A percentile compares a stretch with the other conserved stretches of the same genome.
Conservation (phyloP, 2,888 invertebrate genomes). For the Smittia sp. region DNA sequence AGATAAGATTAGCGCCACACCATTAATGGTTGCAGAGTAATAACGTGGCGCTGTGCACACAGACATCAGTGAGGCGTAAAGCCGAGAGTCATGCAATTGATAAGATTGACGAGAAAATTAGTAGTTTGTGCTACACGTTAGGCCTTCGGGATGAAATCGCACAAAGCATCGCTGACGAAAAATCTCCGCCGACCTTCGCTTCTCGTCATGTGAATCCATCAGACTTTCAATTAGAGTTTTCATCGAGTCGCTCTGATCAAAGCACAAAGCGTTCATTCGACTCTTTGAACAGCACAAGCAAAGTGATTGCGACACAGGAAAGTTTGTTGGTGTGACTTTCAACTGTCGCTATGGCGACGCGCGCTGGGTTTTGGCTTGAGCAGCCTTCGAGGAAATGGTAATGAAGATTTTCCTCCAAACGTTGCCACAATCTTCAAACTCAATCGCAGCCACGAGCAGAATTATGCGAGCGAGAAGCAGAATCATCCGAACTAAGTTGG, state of each 20-base stretch:
- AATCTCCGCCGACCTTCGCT: not conserved
- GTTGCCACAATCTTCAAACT: too few relatives aligned
- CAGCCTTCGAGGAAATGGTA: too few relatives aligned
- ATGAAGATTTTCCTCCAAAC: too few relatives aligned
- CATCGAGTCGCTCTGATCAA: too few relatives aligned
- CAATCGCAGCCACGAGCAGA: too few relatives aligned
- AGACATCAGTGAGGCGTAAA: constrained; percentile 11
- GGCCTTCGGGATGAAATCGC: not conserved
- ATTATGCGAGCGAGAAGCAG: not conserved
- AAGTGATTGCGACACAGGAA: too few relatives aligned
- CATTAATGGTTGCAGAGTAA: not conserved
- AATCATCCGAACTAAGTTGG: too few relatives aligned
- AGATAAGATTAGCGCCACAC: constrained; percentile 20
- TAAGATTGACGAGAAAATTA: constrained; percentile 13
- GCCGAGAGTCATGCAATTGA: not conserved
- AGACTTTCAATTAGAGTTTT: not conserved
- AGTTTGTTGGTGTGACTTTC: too few relatives aligned
- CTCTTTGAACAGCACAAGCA: too few relatives aligned
- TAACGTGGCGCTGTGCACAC: not conserved
- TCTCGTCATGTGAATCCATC: not conserved
- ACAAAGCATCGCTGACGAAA: not conserved
- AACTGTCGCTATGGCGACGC: too few relatives aligned
- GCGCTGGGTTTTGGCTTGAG: too few relatives aligned
- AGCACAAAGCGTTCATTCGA: too few relatives aligned
- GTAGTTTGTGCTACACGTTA: not conserved